Conservation (phyloP, 1,140 invertebrate genomes). For the Eueides isabella region DNA sequence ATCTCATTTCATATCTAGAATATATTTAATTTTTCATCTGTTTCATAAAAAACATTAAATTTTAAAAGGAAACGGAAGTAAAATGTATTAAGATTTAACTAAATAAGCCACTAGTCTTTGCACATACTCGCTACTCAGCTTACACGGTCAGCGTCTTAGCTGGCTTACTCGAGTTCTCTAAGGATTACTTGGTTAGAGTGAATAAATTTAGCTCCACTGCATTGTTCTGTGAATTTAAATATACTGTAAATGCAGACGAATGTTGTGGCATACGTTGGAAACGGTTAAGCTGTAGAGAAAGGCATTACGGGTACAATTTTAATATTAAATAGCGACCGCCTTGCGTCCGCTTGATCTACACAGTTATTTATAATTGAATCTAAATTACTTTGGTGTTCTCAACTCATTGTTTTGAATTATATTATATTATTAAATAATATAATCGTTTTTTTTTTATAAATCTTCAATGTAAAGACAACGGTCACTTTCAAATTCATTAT, state of each 20-base stretch:
- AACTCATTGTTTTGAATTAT: no score
- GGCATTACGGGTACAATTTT: not conserved
- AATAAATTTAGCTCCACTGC: slow-evolving; percentile 26
- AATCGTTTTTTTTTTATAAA: no score
- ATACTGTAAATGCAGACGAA: not conserved
- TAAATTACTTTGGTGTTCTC: no score
- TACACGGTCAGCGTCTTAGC: slow-evolving; percentile 30
- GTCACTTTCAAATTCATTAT: no score
- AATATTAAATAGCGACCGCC: no score
- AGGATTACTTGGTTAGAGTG: slow-evolving; percentile 31
- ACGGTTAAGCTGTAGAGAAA: not conserved
- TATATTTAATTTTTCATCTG: no score
- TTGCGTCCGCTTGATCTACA: no score
- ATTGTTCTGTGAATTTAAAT: slow-evolving; percentile 19
- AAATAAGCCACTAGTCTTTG: not conserved
- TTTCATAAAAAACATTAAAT: no score
- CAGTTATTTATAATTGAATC: no score
- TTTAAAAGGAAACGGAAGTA: not conserved
- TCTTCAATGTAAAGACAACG: no score
- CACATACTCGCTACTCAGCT: slow-evolving; percentile 16
- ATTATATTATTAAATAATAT: no score
- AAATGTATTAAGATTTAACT: not conserved
- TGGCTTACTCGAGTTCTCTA: slow-evolving; percentile 34
- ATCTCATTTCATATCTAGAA: no score
- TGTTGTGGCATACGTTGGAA: not conserved